Evolutionary conservation across 1,140 invertebrate species (phyloP).

Genomic region (Megalopta genalis): DNA sequence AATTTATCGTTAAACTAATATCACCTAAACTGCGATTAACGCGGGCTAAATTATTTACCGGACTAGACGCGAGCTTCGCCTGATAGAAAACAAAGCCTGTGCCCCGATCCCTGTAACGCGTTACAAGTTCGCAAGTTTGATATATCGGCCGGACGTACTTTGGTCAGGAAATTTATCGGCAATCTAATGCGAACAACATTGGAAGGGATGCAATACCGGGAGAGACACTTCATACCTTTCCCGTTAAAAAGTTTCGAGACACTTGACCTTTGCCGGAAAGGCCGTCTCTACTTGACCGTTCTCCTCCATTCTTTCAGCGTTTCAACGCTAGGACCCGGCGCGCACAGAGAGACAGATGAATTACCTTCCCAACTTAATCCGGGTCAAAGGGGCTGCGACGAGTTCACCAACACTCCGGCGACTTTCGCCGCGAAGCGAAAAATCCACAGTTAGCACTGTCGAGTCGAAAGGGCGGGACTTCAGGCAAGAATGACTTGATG

Average conservation of each 20-base stretch:
- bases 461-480: conserved; percentile 6
- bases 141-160: background rate
- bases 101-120: too few species aligned
- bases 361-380: conserved; percentile 39
- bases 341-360: conserved; percentile 40
- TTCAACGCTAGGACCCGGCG: conserved; percentile 16
- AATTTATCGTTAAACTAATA: too few species aligned
- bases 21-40: too few species aligned
- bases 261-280: conserved; percentile 23
- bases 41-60: too few species aligned
- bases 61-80: too few species aligned
- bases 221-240: background rate
- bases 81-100: too few species aligned
- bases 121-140: too few species aligned
- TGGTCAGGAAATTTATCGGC: background rate
- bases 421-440: conserved; percentile 14
- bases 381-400: conserved; percentile 38
- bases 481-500: conserved; percentile 54
- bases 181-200: conserved; percentile 7
- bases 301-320: conserved; percentile 13
- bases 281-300: conserved; percentile 25
- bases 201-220: background rate
- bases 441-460: conserved; percentile 31
- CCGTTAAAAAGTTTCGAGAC: conserved; percentile 12
- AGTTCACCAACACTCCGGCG: conserved; percentile 1